phyloP scores from a whole-genome alignment of 2,888 invertebrate genomes.

The Baronia brevicornis region DNA sequence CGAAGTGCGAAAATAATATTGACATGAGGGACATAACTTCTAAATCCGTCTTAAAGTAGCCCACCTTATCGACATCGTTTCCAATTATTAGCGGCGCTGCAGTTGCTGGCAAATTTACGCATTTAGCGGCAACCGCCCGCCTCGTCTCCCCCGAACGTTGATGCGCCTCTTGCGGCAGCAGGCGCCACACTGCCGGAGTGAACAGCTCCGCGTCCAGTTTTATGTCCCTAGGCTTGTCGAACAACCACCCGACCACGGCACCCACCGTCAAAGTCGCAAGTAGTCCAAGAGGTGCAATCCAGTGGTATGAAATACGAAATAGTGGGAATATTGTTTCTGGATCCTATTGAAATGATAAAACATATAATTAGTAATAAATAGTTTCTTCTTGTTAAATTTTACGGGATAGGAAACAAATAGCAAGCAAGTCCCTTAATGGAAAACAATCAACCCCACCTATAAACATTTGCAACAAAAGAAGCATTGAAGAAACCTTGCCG shows the following conservation, averaged over 20 bases:
- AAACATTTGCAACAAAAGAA: too few species aligned
- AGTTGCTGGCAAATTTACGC: constrained; percentile 27
- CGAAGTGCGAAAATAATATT: too few species aligned
- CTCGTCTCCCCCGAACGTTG: constrained; percentile 38
- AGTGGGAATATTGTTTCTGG: constrained; percentile 78
- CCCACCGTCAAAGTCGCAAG: constrained; percentile 81
- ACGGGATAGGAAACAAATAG: too few species aligned
- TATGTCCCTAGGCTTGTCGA: constrained; percentile 34
- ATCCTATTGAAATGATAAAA: constrained; percentile 40
- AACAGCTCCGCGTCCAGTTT: constrained; percentile 57
- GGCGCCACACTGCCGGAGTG: constrained; percentile 52
- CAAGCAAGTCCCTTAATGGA: too few species aligned
- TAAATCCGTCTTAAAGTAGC: background rate
- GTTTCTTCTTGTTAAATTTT: too few species aligned
- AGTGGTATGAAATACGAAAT: constrained; percentile 87
- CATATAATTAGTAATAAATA: background rate
- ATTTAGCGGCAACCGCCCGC: constrained; percentile 21
- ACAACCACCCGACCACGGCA: constrained; percentile 69
- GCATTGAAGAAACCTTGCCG: too few species aligned
- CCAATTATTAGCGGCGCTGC: constrained; percentile 47
- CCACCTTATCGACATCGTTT: constrained; percentile 27
- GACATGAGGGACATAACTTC: too few species aligned
- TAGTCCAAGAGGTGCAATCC: constrained; percentile 86
- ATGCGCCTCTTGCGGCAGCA: constrained; percentile 40
- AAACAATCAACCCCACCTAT: too few species aligned